These are phyloP conservation scores for Zaprionus ghesquierei DNA, from an alignment of 1,140 invertebrate genomes.

Conservation along the genomic window DNA sequence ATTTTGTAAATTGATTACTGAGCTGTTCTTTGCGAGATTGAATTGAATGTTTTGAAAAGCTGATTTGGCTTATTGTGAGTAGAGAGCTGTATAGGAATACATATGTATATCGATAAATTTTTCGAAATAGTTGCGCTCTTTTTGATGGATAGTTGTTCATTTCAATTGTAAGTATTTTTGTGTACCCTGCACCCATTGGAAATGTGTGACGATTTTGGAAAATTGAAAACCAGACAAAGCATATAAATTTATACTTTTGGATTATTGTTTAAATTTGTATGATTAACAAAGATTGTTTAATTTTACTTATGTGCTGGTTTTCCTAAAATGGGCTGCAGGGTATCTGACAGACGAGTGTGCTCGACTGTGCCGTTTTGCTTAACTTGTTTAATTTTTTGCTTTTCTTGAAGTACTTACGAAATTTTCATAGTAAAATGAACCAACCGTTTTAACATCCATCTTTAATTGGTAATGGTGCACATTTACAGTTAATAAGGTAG, in stretches of 20 bases:
- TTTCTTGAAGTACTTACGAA: constrained; percentile 90
- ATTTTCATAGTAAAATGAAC: constrained; percentile 96
- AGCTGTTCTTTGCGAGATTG: constrained; percentile 3
- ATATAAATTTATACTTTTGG: background rate
- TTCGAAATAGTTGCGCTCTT: constrained; percentile 3
- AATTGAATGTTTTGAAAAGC: background rate
- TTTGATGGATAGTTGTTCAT: constrained; percentile 1
- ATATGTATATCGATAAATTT: constrained; percentile 24
- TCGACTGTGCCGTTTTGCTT: constrained; percentile 5
- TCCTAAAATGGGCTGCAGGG: background rate
- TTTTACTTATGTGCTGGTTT: background rate
- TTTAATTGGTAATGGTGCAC: constrained; percentile 80
- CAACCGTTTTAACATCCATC: constrained; percentile 97
- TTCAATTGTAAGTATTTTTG: constrained; percentile 5
- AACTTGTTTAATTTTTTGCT: constrained; percentile 22
- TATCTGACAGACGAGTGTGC: background rate
- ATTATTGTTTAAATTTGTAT: background rate
- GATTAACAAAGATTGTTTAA: background rate
- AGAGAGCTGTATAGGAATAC: background rate
- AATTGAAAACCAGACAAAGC: background rate
- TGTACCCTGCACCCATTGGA: background rate
- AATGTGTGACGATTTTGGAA: background rate
- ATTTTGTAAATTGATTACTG: background rate
- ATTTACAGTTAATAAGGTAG: constrained; percentile 48
- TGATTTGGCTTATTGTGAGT: background rate